phyloP scores from a whole-genome alignment of 2,888 invertebrate species.

The Dorcus hopei region DNA sequence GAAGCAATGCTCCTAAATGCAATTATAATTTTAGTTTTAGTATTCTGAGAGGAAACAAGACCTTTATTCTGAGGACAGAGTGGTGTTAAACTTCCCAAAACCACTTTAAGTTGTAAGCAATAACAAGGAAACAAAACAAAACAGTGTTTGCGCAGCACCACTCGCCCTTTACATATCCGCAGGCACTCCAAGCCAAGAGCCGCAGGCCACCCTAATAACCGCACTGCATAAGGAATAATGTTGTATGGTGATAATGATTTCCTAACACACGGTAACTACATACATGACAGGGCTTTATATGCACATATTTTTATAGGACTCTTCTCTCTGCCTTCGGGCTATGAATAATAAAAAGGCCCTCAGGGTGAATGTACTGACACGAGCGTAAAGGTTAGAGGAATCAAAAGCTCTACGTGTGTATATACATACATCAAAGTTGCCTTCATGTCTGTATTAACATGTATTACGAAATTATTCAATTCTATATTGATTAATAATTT shows the following conservation, averaged over 20 bases:
- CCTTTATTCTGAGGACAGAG: not conserved
- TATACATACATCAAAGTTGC: too few species aligned
- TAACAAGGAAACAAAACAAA: constrained; percentile 27
- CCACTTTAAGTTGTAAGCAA: constrained; percentile 24
- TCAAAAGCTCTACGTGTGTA: too few species aligned
- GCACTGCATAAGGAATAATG: not conserved
- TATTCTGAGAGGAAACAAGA: too few species aligned
- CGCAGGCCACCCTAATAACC: constrained; percentile 3
- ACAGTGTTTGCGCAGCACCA: constrained; percentile 22
- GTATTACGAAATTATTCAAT: too few species aligned
- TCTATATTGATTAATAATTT: too few species aligned
- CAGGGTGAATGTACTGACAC: constrained; percentile 15
- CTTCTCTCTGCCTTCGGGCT: constrained; percentile 21
- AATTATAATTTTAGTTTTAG: too few species aligned
- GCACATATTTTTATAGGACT: too few species aligned
- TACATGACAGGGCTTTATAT: too few species aligned
- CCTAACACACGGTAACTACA: not conserved
- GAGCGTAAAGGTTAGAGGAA: not conserved
- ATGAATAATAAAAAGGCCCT: constrained; percentile 26
- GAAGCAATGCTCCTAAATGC: too few species aligned
- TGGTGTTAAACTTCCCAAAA: constrained; percentile 12
- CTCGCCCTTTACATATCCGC: constrained; percentile 20
- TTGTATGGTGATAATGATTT: not conserved
- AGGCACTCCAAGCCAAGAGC: constrained; percentile 10
- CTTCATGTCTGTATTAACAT: too few species aligned